Conservation (phyloP, 2,113 vertebrate species). For the Pica pica region DNA sequence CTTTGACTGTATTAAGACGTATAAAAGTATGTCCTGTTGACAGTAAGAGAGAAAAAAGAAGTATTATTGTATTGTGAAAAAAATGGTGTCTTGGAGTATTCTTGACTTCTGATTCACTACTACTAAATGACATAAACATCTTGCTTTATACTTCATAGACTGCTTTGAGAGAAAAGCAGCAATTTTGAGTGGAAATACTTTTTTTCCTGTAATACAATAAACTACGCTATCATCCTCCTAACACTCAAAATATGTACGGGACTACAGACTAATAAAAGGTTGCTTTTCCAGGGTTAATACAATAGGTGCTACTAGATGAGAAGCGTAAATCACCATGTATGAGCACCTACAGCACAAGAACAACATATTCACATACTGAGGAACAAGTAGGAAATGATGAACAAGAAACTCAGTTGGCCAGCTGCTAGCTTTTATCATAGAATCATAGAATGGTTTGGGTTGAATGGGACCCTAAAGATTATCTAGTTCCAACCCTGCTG, state of each 20-base stretch:
- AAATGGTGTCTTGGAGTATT: background rate
- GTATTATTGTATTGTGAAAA: conserved; percentile 26
- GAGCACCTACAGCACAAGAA: background rate
- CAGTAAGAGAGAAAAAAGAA: conserved; percentile 37
- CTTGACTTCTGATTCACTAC: background rate
- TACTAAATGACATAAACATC: background rate
- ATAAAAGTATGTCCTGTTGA: conserved; percentile 35
- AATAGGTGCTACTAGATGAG: background rate
- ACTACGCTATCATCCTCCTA: background rate
- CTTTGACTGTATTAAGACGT: conserved; percentile 29
- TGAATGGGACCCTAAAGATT: background rate
- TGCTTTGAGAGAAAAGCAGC: background rate
- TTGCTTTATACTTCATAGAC: background rate
- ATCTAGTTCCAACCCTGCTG: background rate
- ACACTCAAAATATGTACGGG: accelerated
- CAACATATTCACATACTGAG: background rate
- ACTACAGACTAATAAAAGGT: background rate
- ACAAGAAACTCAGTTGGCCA: background rate
- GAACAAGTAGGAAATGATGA: background rate
- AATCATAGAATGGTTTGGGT: background rate
- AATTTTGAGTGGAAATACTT: background rate
- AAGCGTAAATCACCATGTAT: background rate
- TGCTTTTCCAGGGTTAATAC: background rate
- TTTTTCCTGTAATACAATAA: background rate
- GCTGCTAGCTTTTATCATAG: background rate